Evolutionary conservation across 2,888 invertebrate genomes (phyloP).

Genomic region (Melitaea athalia): DNA sequence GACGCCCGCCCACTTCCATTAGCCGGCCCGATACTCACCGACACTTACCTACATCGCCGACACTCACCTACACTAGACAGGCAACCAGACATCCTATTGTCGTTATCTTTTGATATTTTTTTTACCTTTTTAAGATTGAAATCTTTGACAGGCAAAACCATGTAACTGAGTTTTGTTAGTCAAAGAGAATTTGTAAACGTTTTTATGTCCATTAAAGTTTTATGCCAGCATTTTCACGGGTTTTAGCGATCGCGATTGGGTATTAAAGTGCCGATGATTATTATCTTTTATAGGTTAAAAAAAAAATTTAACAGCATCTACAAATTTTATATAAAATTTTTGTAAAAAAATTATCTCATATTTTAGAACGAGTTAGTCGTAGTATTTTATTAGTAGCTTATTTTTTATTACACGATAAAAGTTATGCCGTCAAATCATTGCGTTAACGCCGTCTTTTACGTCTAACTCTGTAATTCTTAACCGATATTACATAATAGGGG

Average conservation of each 20-base stretch:
- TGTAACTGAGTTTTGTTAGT: conserved; percentile 13
- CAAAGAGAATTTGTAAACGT: conserved; percentile 1
- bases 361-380: neutral
- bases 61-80: conserved; percentile 47
- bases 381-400: neutral
- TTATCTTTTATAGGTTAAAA: neutral
- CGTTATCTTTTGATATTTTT: conserved; percentile 27
- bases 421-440: neutral
- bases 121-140: conserved; percentile 18
- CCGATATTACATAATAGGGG: neutral
- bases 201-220: conserved; percentile 3
- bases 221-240: conserved; percentile 1
- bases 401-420: too few relatives aligned
- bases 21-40: conserved; percentile 46
- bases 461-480: neutral
- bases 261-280: conserved; percentile 9
- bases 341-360: neutral
- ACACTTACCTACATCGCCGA: conserved; percentile 3
- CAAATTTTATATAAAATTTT: neutral
- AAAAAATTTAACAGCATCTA: neutral
- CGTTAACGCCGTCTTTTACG: neutral
- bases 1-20: conserved; percentile 69
- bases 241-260: neutral
- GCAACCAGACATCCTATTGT: conserved; percentile 30
- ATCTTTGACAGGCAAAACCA: conserved; percentile 26